These are phyloP conservation scores for Spodoptera picta DNA, from an alignment of 2,888 invertebrate species.

Conservation along the genomic window DNA sequence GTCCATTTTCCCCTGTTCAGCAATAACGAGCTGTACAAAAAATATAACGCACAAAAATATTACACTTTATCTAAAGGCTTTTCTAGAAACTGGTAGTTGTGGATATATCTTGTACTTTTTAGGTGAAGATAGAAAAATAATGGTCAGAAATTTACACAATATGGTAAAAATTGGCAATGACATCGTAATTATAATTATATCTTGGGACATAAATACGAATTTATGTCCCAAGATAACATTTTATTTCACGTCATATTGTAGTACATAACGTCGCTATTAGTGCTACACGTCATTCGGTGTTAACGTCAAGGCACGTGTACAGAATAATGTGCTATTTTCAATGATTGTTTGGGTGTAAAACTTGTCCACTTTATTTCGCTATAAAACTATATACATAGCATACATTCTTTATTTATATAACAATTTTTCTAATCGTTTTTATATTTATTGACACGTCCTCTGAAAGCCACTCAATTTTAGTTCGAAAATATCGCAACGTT, in stretches of 20 bases:
- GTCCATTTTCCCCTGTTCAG: background rate
- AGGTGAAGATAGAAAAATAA: no score
- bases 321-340: slow-evolving; percentile 31
- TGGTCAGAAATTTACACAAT: no score
- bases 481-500: slow-evolving; percentile 20
- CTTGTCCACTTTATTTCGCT: slow-evolving; percentile 5
- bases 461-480: background rate
- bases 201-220: no score
- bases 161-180: no score
- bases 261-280: slow-evolving; percentile 36
- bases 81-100: no score
- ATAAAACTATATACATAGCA: background rate
- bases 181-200: no score
- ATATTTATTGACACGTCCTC: background rate
- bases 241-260: slow-evolving; percentile 39
- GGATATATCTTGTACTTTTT: no score
- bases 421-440: no score
- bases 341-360: slow-evolving; percentile 16
- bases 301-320: slow-evolving; percentile 41
- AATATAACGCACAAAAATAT: no score
- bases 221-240: slow-evolving; percentile 44
- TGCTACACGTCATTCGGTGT: slow-evolving; percentile 39
- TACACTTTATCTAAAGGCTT: no score
- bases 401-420: no score
- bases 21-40: no score